Conservation (phyloP, 2,888 invertebrate species). For the Drosophila subsilvestris region DNA sequence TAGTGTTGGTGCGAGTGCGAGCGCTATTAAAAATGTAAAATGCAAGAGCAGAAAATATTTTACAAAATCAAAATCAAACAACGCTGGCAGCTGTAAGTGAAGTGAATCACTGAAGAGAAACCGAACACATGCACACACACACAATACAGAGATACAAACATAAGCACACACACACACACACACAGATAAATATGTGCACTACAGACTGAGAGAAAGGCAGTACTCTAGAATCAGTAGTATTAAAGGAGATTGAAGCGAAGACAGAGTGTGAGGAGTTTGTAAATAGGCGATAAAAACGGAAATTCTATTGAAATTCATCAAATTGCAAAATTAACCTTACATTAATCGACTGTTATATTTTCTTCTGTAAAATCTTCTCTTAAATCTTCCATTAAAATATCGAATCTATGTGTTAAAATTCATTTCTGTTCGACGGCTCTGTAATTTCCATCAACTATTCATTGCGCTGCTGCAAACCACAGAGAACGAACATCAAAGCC, state of each 20-base stretch:
- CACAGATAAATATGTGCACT: no score
- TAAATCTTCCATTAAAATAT: no score
- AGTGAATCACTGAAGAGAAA: slow-evolving; percentile 62
- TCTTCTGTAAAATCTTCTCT: background rate
- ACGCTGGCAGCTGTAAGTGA: slow-evolving; percentile 71
- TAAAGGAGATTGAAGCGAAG: background rate
- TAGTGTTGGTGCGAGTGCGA: background rate
- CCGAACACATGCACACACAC: slow-evolving; percentile 13
- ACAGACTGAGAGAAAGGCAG: background rate
- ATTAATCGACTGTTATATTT: background rate
- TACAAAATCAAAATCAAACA: slow-evolving; percentile 78
- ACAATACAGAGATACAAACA: slow-evolving; percentile 7
- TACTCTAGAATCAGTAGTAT: background rate
- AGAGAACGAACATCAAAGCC: slow-evolving; percentile 5
- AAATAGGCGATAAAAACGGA: background rate
- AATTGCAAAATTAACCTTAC: no score
- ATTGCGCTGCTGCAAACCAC: slow-evolving; percentile 8
- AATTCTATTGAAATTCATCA: no score
- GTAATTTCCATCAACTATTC: background rate
- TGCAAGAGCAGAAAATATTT: slow-evolving; percentile 72
- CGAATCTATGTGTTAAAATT: no score
- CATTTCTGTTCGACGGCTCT: background rate
- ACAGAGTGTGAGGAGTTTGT: background rate
- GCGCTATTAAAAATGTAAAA: slow-evolving; percentile 61
- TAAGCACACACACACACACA: background rate